These are phyloP conservation scores for Yasuhikotakia modesta DNA, from an alignment of 2,797 vertebrate species.

Conservation along the genomic window DNA sequence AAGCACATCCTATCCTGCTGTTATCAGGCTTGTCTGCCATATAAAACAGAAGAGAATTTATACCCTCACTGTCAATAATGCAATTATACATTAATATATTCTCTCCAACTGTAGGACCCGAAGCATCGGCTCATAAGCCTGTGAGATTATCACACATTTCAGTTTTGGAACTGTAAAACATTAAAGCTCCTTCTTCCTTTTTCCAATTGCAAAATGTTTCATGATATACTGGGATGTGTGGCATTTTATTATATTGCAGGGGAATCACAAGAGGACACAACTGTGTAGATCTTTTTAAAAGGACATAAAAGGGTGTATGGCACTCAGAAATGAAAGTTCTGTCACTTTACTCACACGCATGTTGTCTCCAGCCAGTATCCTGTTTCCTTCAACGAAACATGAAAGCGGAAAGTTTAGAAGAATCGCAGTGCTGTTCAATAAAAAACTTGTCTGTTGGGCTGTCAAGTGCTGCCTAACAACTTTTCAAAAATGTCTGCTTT, in stretches of 20 bases:
- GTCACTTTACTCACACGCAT: not conserved
- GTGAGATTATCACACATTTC: constrained; percentile 65
- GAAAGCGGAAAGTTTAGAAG: not conserved
- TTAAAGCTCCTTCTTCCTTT: not conserved
- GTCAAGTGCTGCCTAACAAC: not conserved
- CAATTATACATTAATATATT: constrained; percentile 21
- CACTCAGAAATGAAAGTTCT: not conserved
- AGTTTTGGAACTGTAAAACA: constrained; percentile 11
- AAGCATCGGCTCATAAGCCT: not conserved
- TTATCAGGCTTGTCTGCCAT: constrained; percentile 1
- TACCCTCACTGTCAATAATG: constrained; percentile 22
- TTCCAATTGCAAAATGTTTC: not conserved
- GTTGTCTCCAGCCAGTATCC: not conserved
- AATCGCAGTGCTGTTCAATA: not conserved
- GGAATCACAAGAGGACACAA: not conserved
- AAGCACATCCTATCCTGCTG: constrained; percentile 6
- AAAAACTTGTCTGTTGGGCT: not conserved
- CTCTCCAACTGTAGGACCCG: not conserved
- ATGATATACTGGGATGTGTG: not conserved
- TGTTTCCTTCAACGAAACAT: not conserved
- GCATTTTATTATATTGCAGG: not conserved
- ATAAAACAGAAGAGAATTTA: constrained; percentile 16
- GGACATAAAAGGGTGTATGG: not conserved
- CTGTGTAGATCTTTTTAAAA: not conserved
- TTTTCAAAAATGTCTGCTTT: not conserved